Percentiles rank a stretch among this genome's conserved stretches.
Evolutionary conservation across 2,888 invertebrate genomes (phyloP).

Genomic region (Orthosia cruda): DNA sequence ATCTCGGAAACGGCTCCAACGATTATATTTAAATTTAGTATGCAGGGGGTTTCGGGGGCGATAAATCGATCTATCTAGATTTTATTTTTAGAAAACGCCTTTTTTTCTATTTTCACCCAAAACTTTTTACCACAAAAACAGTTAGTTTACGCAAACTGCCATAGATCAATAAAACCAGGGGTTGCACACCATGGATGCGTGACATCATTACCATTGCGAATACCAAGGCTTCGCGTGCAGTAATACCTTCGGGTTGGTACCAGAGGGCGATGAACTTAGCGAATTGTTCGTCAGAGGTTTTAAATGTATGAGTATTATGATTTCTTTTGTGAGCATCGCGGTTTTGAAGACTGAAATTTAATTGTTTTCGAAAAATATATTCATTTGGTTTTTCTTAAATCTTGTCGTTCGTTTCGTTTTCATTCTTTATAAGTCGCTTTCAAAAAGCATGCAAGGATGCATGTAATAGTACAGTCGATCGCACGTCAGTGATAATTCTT

Average conservation of each 20-base stretch:
- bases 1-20: no score
- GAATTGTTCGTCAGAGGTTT: not conserved
- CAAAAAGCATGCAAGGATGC: no score
- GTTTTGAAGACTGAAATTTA: not conserved
- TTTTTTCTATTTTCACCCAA: no score
- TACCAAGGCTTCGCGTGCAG: slow-evolving; percentile 44
- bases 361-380: not conserved
- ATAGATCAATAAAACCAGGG: slow-evolving; percentile 40
- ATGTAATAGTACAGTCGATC: no score
- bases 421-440: not conserved
- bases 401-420: not conserved
- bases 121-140: not conserved
- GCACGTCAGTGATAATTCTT: no score
- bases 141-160: not conserved
- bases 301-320: not conserved
- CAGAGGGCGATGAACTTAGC: slow-evolving; percentile 33
- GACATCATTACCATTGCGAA: slow-evolving; percentile 52
- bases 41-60: no score
- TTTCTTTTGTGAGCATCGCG: not conserved
- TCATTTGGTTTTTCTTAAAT: not conserved
- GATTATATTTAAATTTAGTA: no score
- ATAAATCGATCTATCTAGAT: no score
- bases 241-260: slow-evolving; percentile 8
- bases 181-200: slow-evolving; percentile 37
- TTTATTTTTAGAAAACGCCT: no score